Percentiles rank a stretch among this genome's conserved stretches.
Conservation (phyloP, 2,888 invertebrate species). For the Lepidocyrtoides sp. region DNA sequence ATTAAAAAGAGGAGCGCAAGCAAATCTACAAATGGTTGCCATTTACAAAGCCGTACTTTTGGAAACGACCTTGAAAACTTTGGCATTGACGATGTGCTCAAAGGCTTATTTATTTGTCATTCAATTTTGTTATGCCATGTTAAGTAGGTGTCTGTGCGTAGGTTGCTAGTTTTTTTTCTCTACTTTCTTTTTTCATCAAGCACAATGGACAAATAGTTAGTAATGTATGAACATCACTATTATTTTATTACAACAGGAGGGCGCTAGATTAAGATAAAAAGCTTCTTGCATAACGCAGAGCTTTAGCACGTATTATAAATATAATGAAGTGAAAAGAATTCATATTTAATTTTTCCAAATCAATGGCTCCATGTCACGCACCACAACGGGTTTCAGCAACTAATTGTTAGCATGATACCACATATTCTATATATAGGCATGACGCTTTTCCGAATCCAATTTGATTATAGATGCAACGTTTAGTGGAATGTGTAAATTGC, state of each 20-base stretch:
- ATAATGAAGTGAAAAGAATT: slow-evolving; percentile 21
- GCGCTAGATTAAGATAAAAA: background rate
- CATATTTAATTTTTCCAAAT: slow-evolving; percentile 5
- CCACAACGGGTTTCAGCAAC: background rate
- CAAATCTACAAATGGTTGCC: slow-evolving; percentile 45
- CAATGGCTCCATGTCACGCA: slow-evolving; percentile 53
- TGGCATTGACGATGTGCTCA: slow-evolving; percentile 76
- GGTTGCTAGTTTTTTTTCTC: slow-evolving; percentile 64
- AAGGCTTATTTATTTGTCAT: slow-evolving; percentile 80
- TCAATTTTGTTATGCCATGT: slow-evolving; percentile 76
- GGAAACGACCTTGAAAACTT: slow-evolving; percentile 69
- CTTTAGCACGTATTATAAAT: slow-evolving; percentile 25
- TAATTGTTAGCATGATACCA: background rate
- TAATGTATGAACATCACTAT: background rate
- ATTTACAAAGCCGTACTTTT: slow-evolving; percentile 60
- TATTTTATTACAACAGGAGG: background rate
- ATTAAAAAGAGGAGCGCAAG: background rate
- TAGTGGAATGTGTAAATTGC: background rate
- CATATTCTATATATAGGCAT: too few relatives aligned
- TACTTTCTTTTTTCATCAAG: slow-evolving; percentile 24
- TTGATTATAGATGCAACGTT: background rate
- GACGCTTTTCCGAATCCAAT: background rate
- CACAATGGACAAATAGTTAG: background rate
- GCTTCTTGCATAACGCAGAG: background rate
- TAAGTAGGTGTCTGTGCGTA: slow-evolving; percentile 76